Evolutionary conservation across 2,888 invertebrate species (phyloP), one percentile per base, ranked within the genome.

Genomic region (Pristionchus entomophagus): DNA sequence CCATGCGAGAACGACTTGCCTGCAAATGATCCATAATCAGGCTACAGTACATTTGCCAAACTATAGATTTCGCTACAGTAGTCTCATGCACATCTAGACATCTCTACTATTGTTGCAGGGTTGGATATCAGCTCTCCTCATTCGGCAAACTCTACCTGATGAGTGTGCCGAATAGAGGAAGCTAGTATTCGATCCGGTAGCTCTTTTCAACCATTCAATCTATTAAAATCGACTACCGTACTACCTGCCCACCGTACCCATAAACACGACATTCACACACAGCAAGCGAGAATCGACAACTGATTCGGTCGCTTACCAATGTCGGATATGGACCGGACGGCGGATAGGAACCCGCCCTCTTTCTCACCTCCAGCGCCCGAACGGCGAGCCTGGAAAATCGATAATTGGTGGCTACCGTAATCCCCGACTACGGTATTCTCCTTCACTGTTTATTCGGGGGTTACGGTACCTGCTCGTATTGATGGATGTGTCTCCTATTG

Each of bases 241-340:
- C 65, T 62, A 32, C 35, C 65, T 65, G 41, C 41, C 73, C 41
- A 73, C 73, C 73, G 73, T 73, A 73, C 73, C 73, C 73, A 5
- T 32, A 59, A n/a, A 69, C 65, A 69, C 59, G 59, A 59, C 59
- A 59, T 14, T 32, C 45, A 45, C 14, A 65, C 65, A 35, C 35
- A 19, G 35, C 35, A 35, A 65, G 65, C 65, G 35, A 65, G n/a
- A 65, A 73, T 73, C 73, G 41, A 73, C 38, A 69, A 41, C 73
- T 73, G 73, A 38, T 73, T 45, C 26, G 38, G 41, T 73, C 41
- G 41, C 89, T 96, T 95, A 90, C 97, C 97, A 92, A 99, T 99
- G 94, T 99, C 99, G 35, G 98, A 97, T 91, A 99, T 95, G 12
- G 98, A 98, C 88, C 99, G 95, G 89, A 97, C 97, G 85, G 97